phyloP scores from a whole-genome alignment of 2,797 vertebrate species.

The Myiothlypis chrysogaster region DNA sequence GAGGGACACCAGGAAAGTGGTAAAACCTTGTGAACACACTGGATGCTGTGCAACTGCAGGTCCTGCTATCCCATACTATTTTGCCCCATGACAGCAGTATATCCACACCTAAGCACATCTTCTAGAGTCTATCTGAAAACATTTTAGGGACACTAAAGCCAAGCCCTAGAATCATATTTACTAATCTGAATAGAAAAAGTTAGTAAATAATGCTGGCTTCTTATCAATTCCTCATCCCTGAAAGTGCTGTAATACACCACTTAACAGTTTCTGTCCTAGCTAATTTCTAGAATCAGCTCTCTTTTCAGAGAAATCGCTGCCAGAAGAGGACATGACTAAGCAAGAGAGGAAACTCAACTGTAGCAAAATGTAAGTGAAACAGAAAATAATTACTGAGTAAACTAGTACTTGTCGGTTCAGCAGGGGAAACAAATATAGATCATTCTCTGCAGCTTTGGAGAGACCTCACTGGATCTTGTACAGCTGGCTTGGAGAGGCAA shows the following conservation, averaged over 20 bases:
- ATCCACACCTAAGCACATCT: neutral
- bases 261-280: neutral
- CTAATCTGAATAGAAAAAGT: neutral
- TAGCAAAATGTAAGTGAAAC: neutral
- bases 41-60: neutral
- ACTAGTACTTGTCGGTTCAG: neutral
- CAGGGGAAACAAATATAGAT: neutral
- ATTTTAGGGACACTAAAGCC: neutral
- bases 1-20: neutral
- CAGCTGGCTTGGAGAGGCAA: neutral
- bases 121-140: neutral
- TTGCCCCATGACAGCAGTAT: neutral
- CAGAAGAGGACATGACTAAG: slow-evolving; percentile 57
- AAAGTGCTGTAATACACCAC: neutral
- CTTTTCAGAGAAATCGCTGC: slow-evolving; percentile 39
- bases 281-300: slow-evolving; percentile 33
- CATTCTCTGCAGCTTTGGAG: slow-evolving; percentile 17
- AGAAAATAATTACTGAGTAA: slow-evolving; percentile 38
- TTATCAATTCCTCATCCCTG: neutral
- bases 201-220: neutral
- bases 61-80: neutral
- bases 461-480: neutral
- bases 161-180: neutral
- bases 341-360: slow-evolving; percentile 28
- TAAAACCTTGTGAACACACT: neutral